Evolutionary conservation across 2,797 vertebrate genomes (phyloP), one percentile per base, ranked within the genome.

Genomic region (Micropoecilia bifurca): DNA sequence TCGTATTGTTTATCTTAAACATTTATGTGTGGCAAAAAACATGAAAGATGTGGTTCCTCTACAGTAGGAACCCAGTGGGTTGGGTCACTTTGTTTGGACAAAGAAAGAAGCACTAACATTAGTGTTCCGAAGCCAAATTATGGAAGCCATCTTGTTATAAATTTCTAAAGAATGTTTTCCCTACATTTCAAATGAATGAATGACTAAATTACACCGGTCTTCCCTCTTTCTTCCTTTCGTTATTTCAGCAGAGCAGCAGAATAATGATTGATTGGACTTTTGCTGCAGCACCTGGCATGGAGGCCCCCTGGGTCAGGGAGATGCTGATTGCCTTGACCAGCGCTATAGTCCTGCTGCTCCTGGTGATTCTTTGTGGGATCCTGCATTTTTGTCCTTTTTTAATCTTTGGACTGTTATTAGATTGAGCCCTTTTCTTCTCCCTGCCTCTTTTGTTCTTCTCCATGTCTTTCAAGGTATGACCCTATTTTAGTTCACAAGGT

Each of bases 261-360:
- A 53, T 55, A 28, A 53, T 53, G 63, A 77, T 68, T 77, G 22
- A 69, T 69, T 77, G 25, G 46, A 53, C 47, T 6, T 50, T 50
- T 30, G 48, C 48, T 36, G 57, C 55, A 61, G 74, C 57, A 75
- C 57, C 57, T 47, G 74, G 33, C 20, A 43, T 63, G 41, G 28
- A 63, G 55, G 45, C 41, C 43, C 57, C 57, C 57, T 48, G 75
- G 63, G 63, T 69, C 75, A 69, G 33, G 53, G 45, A 76, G 59
- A 76, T 50, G 75, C 10, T 68, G 61, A 76, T 76, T 76, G 75
- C 61, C 33, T 50, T n/a, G 61, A 68, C 55, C 41, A 46, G 41
- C 3, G 4, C 39, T 57, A n/a, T 6, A 73, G 47, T 22, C 9
- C 48, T 39, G 55, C 74, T 46, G 50, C 50, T 45, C 50, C 39